phyloP scores from a whole-genome alignment of 2,113 vertebrate genomes.

The Sterrhoptilus dennistouni region DNA sequence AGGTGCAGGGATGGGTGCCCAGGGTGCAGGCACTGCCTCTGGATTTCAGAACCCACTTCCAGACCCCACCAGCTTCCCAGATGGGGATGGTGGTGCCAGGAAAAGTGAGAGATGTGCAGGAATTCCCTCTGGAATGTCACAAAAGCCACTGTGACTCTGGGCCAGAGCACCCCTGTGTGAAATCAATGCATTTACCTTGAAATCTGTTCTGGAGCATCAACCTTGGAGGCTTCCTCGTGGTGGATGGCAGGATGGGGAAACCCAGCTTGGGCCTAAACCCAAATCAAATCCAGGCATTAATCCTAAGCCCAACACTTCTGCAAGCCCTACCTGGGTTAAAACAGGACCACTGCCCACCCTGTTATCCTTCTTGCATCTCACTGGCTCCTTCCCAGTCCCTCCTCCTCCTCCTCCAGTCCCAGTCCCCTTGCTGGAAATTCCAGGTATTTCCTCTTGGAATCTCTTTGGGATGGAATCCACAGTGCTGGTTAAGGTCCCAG shows the following conservation, averaged over 20 bases:
- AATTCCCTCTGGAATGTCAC: background rate
- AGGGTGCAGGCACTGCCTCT: background rate
- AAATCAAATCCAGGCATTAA: background rate
- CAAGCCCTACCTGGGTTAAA: background rate
- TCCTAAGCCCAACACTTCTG: background rate
- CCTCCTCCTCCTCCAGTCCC: background rate
- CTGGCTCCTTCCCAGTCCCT: accelerated
- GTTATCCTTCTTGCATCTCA: background rate
- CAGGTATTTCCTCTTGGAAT: too few species aligned
- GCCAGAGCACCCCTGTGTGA: background rate
- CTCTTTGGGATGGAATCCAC: accelerated
- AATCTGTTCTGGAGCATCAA: background rate
- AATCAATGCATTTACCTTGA: accelerated
- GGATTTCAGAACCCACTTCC: accelerated
- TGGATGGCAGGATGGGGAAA: background rate
- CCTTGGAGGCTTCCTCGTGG: accelerated
- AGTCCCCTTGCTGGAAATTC: too few species aligned
- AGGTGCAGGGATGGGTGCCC: background rate
- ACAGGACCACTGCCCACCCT: accelerated
- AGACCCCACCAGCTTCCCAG: background rate
- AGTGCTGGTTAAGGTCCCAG: background rate
- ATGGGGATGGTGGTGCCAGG: accelerated
- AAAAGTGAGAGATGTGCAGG: background rate
- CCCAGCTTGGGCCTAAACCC: background rate
- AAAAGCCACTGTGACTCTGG: background rate